phyloP scores from a whole-genome alignment of 2,888 invertebrate species.

The Cheilosia variabilis region DNA sequence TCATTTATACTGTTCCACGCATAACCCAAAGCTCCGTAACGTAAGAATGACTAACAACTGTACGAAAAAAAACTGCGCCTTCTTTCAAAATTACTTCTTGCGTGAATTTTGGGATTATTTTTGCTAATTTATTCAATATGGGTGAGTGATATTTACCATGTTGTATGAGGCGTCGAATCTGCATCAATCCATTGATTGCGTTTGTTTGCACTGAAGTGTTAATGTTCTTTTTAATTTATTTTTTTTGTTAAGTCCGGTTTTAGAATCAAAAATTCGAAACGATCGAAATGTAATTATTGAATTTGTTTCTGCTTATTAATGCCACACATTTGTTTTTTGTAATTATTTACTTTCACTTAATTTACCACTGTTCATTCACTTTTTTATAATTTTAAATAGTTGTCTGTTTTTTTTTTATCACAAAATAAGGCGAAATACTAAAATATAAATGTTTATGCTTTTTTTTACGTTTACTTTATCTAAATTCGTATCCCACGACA shows the following conservation, averaged over 20 bases:
- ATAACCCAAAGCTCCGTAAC: too few relatives aligned
- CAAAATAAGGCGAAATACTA: constrained; percentile 74
- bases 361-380: constrained; percentile 41
- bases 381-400: constrained; percentile 40
- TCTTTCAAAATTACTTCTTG: too few relatives aligned
- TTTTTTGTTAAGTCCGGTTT: constrained; percentile 66
- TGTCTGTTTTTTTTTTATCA: constrained; percentile 56
- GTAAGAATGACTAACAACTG: too few relatives aligned
- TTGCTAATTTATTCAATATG: neutral
- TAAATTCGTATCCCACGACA: constrained; percentile 69
- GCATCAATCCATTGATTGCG: constrained; percentile 49
- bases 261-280: constrained; percentile 67
- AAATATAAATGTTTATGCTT: constrained; percentile 52
- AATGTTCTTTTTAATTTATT: neutral
- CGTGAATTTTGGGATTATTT: neutral
- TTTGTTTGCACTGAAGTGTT: constrained; percentile 21
- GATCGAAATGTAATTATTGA: constrained; percentile 53
- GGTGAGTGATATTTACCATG: constrained; percentile 46
- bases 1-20: too few relatives aligned
- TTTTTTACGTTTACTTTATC: constrained; percentile 33
- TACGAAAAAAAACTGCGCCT: too few relatives aligned
- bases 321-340: constrained; percentile 36
- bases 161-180: constrained; percentile 41
- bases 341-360: constrained; percentile 37
- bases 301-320: constrained; percentile 51